These are phyloP conservation scores for Hirundo rustica DNA, from an alignment of 2,797 vertebrate genomes.

Conservation along the genomic window DNA sequence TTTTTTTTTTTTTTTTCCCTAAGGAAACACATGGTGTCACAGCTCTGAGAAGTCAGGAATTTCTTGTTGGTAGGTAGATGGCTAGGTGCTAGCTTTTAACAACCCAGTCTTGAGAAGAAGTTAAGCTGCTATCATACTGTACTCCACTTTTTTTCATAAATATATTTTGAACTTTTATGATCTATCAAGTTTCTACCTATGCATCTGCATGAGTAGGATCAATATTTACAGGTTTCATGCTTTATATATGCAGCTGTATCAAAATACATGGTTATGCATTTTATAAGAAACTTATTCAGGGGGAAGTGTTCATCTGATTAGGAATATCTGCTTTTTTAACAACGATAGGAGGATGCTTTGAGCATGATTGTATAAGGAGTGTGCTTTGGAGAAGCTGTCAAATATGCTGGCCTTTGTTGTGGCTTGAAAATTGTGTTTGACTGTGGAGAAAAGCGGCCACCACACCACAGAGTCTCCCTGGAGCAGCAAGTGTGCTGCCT, in stretches of 20 bases:
- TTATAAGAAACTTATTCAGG: not conserved
- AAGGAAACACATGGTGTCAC: not conserved
- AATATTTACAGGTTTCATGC: not conserved
- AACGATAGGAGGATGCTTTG: not conserved
- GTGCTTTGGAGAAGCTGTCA: not conserved
- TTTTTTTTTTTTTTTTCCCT: rapidly evolving
- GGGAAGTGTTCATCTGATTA: not conserved
- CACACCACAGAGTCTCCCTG: not conserved
- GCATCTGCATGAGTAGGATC: not conserved
- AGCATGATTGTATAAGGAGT: not conserved
- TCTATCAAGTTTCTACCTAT: not conserved
- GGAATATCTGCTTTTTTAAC: not conserved
- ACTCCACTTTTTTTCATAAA: not conserved
- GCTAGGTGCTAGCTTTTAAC: not conserved
- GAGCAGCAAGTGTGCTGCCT: rapidly evolving
- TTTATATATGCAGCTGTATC: not conserved
- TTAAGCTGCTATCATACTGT: not conserved
- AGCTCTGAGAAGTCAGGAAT: not conserved
- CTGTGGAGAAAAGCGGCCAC: not conserved
- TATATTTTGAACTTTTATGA: not conserved
- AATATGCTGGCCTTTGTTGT: not conserved
- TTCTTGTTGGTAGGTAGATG: not conserved
- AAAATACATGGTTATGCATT: not conserved
- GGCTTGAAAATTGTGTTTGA: not conserved
- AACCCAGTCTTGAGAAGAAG: not conserved